Conservation (phyloP, 2,888 invertebrate species). For the Leucophenga montana region DNA sequence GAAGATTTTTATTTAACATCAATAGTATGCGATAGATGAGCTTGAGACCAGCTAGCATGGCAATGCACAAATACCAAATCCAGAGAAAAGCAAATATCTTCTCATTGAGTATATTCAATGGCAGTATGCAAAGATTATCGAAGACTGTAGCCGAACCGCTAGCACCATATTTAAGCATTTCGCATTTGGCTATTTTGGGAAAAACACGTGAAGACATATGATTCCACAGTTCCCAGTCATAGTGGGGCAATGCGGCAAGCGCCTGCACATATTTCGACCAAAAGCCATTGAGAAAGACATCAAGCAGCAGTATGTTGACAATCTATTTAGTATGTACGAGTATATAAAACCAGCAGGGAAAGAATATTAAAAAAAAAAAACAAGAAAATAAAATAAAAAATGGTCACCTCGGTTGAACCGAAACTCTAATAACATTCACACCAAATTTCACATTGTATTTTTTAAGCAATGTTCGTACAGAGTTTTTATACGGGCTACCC, state of each 20-base stretch:
- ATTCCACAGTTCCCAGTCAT: slow-evolving; percentile 69
- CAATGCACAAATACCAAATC: slow-evolving; percentile 82
- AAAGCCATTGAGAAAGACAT: slow-evolving; percentile 68
- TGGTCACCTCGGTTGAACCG: no score
- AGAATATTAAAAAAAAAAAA: no score
- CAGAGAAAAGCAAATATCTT: slow-evolving; percentile 84
- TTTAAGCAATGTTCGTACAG: no score
- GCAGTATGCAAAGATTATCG: slow-evolving; percentile 85
- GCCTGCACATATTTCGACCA: slow-evolving; percentile 68
- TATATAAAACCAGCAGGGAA: no score
- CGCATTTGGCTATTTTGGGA: slow-evolving; percentile 87
- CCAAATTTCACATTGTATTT: no score
- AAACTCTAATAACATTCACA: no score
- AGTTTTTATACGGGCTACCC: no score
- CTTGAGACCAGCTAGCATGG: slow-evolving; percentile 77
- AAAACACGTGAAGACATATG: slow-evolving; percentile 67
- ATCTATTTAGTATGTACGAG: slow-evolving; percentile 53
- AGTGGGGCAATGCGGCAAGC: slow-evolving; percentile 58
- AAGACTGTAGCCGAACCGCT: slow-evolving; percentile 86
- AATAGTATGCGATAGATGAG: slow-evolving; percentile 79
- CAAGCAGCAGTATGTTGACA: slow-evolving; percentile 64
- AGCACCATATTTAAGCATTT: slow-evolving; percentile 88
- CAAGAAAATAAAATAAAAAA: not conserved
- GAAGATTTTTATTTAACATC: slow-evolving; percentile 73
- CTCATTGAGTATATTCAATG: slow-evolving; percentile 85